Evolutionary conservation across 2,888 invertebrate species (phyloP).

Genomic region (Mesochorus sp.): DNA sequence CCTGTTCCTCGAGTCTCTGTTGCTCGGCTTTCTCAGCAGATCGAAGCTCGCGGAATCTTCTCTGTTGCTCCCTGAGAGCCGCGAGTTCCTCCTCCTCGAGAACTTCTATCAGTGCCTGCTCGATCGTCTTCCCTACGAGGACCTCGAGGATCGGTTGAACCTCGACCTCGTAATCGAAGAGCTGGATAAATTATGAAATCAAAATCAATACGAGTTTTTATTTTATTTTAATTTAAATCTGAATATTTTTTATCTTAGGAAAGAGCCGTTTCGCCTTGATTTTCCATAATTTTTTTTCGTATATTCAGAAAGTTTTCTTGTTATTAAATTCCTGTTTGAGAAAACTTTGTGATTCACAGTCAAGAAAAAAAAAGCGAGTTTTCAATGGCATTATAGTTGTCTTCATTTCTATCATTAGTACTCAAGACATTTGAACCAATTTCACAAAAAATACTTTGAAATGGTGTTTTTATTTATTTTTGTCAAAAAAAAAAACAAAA

Average conservation of each 20-base stretch:
- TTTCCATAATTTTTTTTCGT: too few relatives aligned
- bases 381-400: too few relatives aligned
- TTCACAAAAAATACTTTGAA: too few relatives aligned
- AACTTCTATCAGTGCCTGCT: slow-evolving; percentile 94
- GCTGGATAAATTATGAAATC: slow-evolving; percentile 80
- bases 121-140: slow-evolving; percentile 93
- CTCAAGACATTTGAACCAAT: too few relatives aligned
- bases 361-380: too few relatives aligned
- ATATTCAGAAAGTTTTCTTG: too few relatives aligned
- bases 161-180: slow-evolving; percentile 96
- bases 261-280: neutral
- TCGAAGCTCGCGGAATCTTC: slow-evolving; percentile 88
- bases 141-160: slow-evolving; percentile 95
- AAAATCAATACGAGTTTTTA: neutral
- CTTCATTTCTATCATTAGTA: too few relatives aligned
- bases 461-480: neutral
- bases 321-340: too few relatives aligned
- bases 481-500: neutral
- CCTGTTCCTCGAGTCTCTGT: slow-evolving; percentile 91
- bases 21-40: slow-evolving; percentile 93
- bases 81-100: slow-evolving; percentile 96
- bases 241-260: neutral
- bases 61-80: slow-evolving; percentile 90
- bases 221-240: neutral
- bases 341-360: too few relatives aligned